Conservation (phyloP, 2,888 invertebrate species). For the Polymixis lichenea region DNA sequence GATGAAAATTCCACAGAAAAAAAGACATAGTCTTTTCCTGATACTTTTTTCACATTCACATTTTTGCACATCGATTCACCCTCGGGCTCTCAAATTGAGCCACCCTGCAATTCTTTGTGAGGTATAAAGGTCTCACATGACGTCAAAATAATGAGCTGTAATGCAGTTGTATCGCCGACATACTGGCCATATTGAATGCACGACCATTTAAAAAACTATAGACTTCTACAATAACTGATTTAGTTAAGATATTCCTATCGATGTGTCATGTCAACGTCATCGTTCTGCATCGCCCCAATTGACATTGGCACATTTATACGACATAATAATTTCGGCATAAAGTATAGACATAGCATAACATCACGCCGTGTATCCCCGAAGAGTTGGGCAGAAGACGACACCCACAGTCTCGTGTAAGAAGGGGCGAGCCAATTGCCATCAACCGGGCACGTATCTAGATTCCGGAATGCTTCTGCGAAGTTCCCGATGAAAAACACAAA, state of each 20-base stretch:
- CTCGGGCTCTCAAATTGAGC: neutral
- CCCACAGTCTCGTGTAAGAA: too few species aligned
- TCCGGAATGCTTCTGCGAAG: neutral
- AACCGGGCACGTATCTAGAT: neutral
- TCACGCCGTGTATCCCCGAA: neutral
- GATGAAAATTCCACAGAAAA: neutral
- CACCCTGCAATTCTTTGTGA: neutral
- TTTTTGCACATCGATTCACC: neutral
- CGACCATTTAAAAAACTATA: neutral
- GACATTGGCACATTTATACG: neutral
- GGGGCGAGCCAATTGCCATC: neutral
- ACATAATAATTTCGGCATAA: neutral
- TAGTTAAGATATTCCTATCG: too few species aligned
- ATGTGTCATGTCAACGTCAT: neutral
- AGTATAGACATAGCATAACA: neutral
- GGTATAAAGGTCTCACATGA: neutral
- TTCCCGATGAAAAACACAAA: neutral
- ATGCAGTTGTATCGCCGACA: neutral
- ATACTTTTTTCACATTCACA: too few species aligned
- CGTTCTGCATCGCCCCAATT: neutral
- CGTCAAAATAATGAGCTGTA: neutral
- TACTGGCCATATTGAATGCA: neutral
- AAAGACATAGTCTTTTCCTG: too few species aligned
- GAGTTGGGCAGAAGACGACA: neutral
- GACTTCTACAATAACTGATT: too few species aligned